These are phyloP conservation scores for Pocota personata DNA, from an alignment of 2,888 invertebrate genomes.

Conservation along the genomic window DNA sequence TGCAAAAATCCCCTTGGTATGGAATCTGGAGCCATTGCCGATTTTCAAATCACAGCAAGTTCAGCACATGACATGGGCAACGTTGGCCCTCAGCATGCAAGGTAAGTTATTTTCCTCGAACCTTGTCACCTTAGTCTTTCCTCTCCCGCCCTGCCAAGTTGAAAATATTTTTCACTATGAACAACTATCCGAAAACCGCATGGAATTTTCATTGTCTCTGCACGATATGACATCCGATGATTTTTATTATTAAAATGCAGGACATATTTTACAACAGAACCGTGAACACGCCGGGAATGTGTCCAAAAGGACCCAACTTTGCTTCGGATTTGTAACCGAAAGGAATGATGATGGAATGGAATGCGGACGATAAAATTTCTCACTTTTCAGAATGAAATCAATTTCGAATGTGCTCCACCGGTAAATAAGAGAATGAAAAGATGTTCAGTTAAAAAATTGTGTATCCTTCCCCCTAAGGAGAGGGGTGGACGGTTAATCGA, in stretches of 20 bases:
- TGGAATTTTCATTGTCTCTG: slow-evolving; percentile 71
- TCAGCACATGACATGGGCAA: slow-evolving; percentile 91
- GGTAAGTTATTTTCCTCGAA: slow-evolving; percentile 84
- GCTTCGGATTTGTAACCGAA: slow-evolving; percentile 46
- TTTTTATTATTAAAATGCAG: slow-evolving; percentile 71
- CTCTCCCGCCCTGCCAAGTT: not conserved
- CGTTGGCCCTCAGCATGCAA: slow-evolving; percentile 92
- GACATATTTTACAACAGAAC: slow-evolving; percentile 55
- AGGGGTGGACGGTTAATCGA: slow-evolving; percentile 20
- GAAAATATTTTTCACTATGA: slow-evolving; percentile 42
- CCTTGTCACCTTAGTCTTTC: too few species aligned
- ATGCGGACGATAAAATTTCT: slow-evolving; percentile 60
- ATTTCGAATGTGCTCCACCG: slow-evolving; percentile 45
- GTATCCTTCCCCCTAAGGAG: not conserved
- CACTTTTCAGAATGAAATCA: slow-evolving; percentile 65
- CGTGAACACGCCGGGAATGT: slow-evolving; percentile 33
- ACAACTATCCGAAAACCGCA: slow-evolving; percentile 68
- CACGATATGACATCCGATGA: slow-evolving; percentile 57
- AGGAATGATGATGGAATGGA: slow-evolving; percentile 55
- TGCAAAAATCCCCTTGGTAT: slow-evolving; percentile 90
- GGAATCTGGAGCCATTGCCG: slow-evolving; percentile 91
- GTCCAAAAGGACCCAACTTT: slow-evolving; percentile 28
- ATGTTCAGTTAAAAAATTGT: too few species aligned
- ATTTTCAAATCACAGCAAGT: slow-evolving; percentile 91
- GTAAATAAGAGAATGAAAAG: not conserved